Conservation (phyloP, 2,888 invertebrate genomes). For the Tenthredo amoena region DNA sequence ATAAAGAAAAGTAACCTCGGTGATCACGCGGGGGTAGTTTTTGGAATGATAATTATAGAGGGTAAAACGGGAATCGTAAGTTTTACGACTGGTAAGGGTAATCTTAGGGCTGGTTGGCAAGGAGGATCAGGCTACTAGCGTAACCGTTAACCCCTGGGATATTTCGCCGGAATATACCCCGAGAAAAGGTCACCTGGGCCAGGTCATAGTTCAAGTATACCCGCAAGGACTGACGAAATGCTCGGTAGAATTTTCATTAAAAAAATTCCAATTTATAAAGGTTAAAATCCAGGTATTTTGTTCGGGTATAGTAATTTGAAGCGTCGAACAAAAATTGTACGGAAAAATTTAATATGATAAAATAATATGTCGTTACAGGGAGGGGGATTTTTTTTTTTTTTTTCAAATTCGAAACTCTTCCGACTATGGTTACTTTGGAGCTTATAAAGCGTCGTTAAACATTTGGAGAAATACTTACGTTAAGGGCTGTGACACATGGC, state of each 20-base stretch:
- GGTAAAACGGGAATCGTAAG: conserved; percentile 20
- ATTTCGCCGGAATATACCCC: not conserved
- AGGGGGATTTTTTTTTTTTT: not conserved
- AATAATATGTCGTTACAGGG: not conserved
- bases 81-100: not conserved
- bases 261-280: conserved; percentile 17
- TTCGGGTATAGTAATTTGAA: not conserved
- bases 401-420: not conserved
- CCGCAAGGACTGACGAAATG: not conserved
- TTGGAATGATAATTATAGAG: conserved; percentile 33
- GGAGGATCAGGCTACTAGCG: conserved; percentile 15
- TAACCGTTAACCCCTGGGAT: conserved; percentile 42
- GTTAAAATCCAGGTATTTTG: too few species aligned
- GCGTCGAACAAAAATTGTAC: not conserved
- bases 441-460: not conserved
- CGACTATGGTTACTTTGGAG: not conserved
- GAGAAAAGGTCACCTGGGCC: conserved; percentile 16
- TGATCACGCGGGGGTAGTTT: conserved; percentile 22
- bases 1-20: conserved; percentile 26
- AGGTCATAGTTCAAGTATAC: conserved; percentile 26
- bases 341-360: not conserved
- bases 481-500: conserved; percentile 17
- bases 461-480: not conserved
- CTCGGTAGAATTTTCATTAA: conserved; percentile 29
- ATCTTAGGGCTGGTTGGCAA: conserved; percentile 10